Conservation (phyloP, 2,888 invertebrate species). For the Lithosia quadra region DNA sequence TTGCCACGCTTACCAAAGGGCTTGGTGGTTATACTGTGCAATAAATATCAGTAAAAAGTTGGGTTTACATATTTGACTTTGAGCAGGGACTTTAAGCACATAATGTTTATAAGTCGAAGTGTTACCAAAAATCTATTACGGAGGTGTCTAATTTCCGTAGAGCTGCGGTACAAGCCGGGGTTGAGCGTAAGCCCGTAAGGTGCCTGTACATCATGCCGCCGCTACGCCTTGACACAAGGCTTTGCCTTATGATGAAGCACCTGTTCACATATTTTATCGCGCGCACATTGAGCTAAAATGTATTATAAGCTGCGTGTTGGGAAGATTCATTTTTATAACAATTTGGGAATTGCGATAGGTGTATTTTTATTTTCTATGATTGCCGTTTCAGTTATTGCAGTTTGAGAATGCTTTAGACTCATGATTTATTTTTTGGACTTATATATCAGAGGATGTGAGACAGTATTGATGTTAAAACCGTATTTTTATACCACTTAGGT, state of each 20-base stretch:
- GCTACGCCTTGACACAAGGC: conserved; percentile 77
- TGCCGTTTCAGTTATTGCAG: too few species aligned
- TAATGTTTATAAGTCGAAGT: conserved; percentile 34
- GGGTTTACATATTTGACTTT: conserved; percentile 15
- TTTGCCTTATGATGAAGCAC: conserved; percentile 83
- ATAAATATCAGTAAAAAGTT: conserved; percentile 38
- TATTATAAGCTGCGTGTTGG: conserved; percentile 67
- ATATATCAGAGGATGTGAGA: too few species aligned
- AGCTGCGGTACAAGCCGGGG: conserved; percentile 60
- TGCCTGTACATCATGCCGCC: conserved; percentile 79
- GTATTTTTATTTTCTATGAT: not conserved
- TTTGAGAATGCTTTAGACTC: too few species aligned
- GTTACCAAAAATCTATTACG: conserved; percentile 70
- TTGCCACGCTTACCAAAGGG: conserved; percentile 39
- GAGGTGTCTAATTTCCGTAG: conserved; percentile 71
- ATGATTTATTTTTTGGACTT: too few species aligned
- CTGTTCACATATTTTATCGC: conserved; percentile 84
- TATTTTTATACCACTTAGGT: too few species aligned
- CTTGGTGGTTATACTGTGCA: conserved; percentile 27
- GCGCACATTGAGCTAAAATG: conserved; percentile 73
- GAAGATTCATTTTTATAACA: conserved; percentile 53
- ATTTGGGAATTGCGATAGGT: conserved; percentile 42
- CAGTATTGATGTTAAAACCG: too few species aligned
- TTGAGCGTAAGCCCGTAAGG: conserved; percentile 74
- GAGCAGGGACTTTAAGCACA: conserved; percentile 9